Evolutionary conservation across 2,113 vertebrate species (phyloP), one percentile per base, ranked within the genome.

Genomic region (Chroicocephalus ridibundus): DNA sequence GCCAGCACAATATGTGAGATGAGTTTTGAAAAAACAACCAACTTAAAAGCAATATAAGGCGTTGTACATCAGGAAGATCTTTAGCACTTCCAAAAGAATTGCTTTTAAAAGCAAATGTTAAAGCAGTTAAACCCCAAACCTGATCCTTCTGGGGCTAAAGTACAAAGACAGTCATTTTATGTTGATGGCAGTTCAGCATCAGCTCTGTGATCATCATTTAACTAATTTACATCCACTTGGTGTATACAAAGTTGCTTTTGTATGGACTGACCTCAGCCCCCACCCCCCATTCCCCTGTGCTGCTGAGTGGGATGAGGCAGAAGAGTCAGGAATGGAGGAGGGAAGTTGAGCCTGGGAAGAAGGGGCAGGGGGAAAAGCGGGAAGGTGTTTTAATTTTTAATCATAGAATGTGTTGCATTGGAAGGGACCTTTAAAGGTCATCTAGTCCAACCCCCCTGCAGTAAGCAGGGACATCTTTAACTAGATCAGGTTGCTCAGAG

Each of bases 251-350:
- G 57, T 55, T 66, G 42, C 7, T 88, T 86, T 64, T 60, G 15
- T 36, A 40, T 1, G 20, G 20, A 42, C 60, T 26, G 13, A n/a
- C 20, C 24, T 2, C 42, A 17, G 8, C 16, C 6, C 9, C 22
- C 9, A n/a, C 18, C 32, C 46, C 64, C 49, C 34, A 19, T 13
- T 6, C 34, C 40, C 18, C 51, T 31, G n/a, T 1, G 1, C 47
- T 5, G 3, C 42, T 88, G 2, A 14, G 58, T 1, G 0, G 27
- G 58, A 57, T 1, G 2, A 36, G 27, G 58, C 29, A 31, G 27
- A 70, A 13, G 40, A 55, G 57, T 49, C 1, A 0, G 58, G 42
- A 72, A 65, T 10, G 40, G 15, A 47, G 19, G 15, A 60, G 10
- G 15, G 4, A 65, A n/a, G 31, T 26, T 40, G 60, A 74, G 42